These are phyloP conservation scores for Drosophila kepulauana DNA, from an alignment of 1,140 invertebrate genomes.

Conservation along the genomic window DNA sequence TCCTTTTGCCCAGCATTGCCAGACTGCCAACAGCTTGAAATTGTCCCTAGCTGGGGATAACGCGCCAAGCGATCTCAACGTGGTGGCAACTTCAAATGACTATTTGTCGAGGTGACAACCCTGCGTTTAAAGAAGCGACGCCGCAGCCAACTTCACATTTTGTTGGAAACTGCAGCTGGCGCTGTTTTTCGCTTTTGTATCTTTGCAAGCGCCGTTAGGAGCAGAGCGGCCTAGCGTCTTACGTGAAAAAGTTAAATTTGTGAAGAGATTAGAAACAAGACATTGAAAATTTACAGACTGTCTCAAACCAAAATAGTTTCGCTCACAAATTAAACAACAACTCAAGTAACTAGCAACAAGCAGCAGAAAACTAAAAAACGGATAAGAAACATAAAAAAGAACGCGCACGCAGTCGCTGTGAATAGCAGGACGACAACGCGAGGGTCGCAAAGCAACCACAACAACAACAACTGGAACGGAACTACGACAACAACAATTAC, in stretches of 20 bases:
- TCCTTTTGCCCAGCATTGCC: not conserved
- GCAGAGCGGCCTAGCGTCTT: constrained; percentile 59
- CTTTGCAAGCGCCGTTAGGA: constrained; percentile 67
- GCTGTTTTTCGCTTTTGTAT: constrained; percentile 64
- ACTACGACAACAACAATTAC: constrained; percentile 33
- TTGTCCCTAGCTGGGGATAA: not conserved
- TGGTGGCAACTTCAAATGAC: constrained; percentile 28
- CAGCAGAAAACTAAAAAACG: constrained; percentile 28
- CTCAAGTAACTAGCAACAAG: not conserved
- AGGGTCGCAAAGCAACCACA: constrained; percentile 26
- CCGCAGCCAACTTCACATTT: constrained; percentile 47
- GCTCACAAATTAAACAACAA: constrained; percentile 32
- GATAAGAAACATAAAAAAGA: constrained; percentile 18
- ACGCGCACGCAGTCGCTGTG: constrained; percentile 42
- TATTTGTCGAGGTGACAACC: constrained; percentile 27
- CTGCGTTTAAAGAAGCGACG: constrained; percentile 37
- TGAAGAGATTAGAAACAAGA: constrained; percentile 2
- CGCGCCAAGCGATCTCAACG: not conserved
- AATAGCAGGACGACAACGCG: constrained; percentile 52
- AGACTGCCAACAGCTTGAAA: not conserved
- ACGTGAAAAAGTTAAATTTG: constrained; percentile 56
- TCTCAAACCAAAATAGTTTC: not conserved
- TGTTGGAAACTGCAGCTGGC: constrained; percentile 50
- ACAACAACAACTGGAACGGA: constrained; percentile 36
- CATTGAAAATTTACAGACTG: constrained; percentile 19